These are phyloP conservation scores for Salminus brasiliensis DNA, from an alignment of 2,113 vertebrate genomes.

Conservation along the genomic window DNA sequence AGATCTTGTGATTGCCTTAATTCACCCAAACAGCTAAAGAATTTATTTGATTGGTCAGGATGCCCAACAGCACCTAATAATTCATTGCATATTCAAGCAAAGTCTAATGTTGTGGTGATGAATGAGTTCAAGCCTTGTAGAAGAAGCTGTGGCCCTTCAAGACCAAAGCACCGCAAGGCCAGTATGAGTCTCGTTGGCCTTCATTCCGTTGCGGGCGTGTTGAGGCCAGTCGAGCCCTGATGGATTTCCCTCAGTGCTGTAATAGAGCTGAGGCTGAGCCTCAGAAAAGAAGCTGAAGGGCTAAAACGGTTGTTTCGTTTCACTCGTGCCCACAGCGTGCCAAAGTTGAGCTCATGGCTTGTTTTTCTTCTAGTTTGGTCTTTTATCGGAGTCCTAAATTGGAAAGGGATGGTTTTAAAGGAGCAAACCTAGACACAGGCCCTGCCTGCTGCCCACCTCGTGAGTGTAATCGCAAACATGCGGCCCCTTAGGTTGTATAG, in stretches of 20 bases:
- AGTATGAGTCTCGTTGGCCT: not conserved
- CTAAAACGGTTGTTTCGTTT: slow-evolving; percentile 44
- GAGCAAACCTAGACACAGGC: slow-evolving; percentile 18
- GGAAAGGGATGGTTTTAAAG: slow-evolving; percentile 29
- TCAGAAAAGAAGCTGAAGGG: slow-evolving; percentile 8
- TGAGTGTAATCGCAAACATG: slow-evolving; percentile 28
- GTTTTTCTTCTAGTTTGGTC: slow-evolving; percentile 51
- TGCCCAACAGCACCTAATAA: no score
- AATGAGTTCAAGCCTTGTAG: no score
- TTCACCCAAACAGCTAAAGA: no score
- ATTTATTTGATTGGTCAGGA: no score
- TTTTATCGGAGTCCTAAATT: slow-evolving; percentile 53
- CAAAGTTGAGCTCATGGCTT: slow-evolving; percentile 49
- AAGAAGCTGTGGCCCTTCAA: no score
- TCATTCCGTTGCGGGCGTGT: slow-evolving; percentile 5
- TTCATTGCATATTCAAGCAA: no score
- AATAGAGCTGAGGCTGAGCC: slow-evolving; percentile 11
- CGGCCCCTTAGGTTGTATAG: not conserved
- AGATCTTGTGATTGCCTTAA: no score
- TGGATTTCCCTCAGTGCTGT: slow-evolving; percentile 24
- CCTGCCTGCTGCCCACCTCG: not conserved
- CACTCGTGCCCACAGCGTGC: slow-evolving; percentile 40
- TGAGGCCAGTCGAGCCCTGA: not conserved
- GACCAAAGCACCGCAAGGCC: not conserved
- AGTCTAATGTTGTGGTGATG: not conserved